Percentiles rank a stretch among this genome's conserved stretches.
Conservation (phyloP, 2,797 vertebrate genomes). For the Sciurus vulgaris region DNA sequence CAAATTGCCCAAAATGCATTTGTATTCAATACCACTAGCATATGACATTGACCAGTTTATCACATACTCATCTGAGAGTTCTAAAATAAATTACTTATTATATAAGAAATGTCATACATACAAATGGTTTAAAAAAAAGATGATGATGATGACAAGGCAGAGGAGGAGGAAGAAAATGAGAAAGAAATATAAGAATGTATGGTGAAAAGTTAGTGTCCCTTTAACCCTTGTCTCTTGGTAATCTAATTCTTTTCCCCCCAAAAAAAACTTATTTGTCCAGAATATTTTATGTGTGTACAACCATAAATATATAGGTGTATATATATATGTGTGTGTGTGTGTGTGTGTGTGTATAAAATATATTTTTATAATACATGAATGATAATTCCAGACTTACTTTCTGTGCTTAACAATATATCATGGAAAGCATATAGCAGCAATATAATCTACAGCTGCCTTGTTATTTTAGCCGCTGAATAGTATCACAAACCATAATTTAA, state of each 20-base stretch:
- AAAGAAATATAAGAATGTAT: background rate
- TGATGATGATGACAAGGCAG: too few relatives aligned
- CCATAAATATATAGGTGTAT: background rate
- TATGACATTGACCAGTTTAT: background rate
- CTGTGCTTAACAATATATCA: background rate
- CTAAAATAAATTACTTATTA: conserved; percentile 11
- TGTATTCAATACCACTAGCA: background rate
- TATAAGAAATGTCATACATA: background rate
- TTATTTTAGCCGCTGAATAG: conserved; percentile 12
- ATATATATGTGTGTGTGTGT: too few relatives aligned
- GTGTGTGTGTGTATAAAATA: too few relatives aligned
- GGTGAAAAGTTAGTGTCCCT: background rate
- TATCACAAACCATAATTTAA: background rate
- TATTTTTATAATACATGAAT: background rate
- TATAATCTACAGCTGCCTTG: background rate
- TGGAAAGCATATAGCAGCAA: background rate
- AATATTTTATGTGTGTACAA: background rate
- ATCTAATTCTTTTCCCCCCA: background rate
- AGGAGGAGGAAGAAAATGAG: background rate
- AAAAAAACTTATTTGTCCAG: background rate
- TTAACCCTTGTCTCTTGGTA: background rate
- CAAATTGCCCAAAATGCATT: background rate
- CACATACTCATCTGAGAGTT: background rate
- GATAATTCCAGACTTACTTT: background rate
- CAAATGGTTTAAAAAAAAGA: too few relatives aligned